These are phyloP conservation scores for Pseudorasbora parva DNA, from an alignment of 2,113 vertebrate genomes.

Conservation along the genomic window DNA sequence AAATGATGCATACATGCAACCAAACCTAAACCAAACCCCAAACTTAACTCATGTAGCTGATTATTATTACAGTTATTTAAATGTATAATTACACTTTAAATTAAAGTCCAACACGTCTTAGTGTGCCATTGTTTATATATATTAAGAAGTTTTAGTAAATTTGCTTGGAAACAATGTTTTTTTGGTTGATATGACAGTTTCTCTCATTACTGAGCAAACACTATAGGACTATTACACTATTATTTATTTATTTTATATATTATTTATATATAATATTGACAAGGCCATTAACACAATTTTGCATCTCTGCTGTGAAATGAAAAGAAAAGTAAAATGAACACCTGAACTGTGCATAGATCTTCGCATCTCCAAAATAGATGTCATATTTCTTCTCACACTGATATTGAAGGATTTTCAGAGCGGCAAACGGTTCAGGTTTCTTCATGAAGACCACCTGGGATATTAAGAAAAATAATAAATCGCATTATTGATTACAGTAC, in stretches of 20 bases:
- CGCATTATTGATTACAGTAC: not conserved
- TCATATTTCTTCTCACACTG: slow-evolving; percentile 89
- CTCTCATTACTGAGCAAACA: not conserved
- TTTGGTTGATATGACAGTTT: not conserved
- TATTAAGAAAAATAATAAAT: not conserved
- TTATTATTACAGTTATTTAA: no score
- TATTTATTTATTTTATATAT: no score
- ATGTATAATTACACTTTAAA: no score
- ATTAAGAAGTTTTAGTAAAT: no score
- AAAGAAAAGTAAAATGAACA: slow-evolving; percentile 57
- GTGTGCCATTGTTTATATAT: no score
- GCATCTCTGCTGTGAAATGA: not conserved
- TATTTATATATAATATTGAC: no score
- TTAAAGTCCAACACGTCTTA: no score
- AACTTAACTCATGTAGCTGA: no score
- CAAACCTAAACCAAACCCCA: no score
- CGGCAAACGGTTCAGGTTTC: slow-evolving; percentile 82
- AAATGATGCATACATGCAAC: no score
- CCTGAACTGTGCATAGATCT: slow-evolving; percentile 88
- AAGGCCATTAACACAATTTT: not conserved
- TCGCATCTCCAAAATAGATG: slow-evolving; percentile 87
- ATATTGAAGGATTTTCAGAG: slow-evolving; percentile 81
- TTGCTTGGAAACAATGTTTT: not conserved
- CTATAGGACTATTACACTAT: no score
- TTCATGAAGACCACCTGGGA: slow-evolving; percentile 90